A percentile compares a stretch with the other conserved stretches of the same genome.
These are phyloP conservation scores for Andrena trimmerana DNA, from an alignment of 2,888 invertebrate genomes.

Conservation along the genomic window DNA sequence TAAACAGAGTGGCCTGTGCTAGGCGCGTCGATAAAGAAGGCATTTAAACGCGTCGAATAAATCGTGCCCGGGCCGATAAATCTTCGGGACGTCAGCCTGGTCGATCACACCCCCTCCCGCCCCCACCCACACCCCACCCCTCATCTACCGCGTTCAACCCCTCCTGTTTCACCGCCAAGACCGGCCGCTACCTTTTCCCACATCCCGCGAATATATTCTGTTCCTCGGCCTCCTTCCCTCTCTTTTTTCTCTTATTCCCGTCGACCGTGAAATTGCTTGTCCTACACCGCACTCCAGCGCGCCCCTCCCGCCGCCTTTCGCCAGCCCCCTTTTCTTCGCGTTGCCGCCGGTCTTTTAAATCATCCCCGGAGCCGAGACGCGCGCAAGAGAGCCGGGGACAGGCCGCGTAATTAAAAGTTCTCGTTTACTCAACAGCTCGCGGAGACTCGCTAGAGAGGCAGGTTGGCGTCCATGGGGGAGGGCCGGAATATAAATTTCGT, in stretches of 20 bases:
- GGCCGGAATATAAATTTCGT: conserved; percentile 26
- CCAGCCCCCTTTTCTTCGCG: conserved; percentile 20
- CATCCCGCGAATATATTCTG: conserved; percentile 44
- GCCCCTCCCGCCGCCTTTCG: conserved; percentile 14
- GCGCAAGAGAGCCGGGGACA: conserved; percentile 15
- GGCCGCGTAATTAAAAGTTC: conserved; percentile 66
- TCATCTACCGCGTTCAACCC: conserved; percentile 8
- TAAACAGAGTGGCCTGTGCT: conserved; percentile 39
- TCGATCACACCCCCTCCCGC: conserved; percentile 65
- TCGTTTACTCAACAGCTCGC: conserved; percentile 51
- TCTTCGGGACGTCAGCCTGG: conserved; percentile 69
- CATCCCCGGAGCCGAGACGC: conserved; percentile 49
- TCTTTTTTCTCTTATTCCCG: conserved; percentile 59
- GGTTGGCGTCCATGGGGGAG: background rate
- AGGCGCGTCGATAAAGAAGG: conserved; percentile 77
- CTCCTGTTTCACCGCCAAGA: conserved; percentile 52
- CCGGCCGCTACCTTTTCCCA: conserved; percentile 47
- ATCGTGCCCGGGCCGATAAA: conserved; percentile 76
- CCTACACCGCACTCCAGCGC: conserved; percentile 18
- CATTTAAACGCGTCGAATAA: conserved; percentile 81
- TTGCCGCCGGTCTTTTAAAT: conserved; percentile 42
- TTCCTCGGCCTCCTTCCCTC: conserved; percentile 5
- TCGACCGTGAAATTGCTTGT: conserved; percentile 68
- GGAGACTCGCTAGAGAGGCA: conserved; percentile 1
- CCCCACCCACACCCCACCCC: too few species aligned